Base-by-base conservation (phyloP, 2,113 vertebrate species). In the Alouatta palliata region DNA sequence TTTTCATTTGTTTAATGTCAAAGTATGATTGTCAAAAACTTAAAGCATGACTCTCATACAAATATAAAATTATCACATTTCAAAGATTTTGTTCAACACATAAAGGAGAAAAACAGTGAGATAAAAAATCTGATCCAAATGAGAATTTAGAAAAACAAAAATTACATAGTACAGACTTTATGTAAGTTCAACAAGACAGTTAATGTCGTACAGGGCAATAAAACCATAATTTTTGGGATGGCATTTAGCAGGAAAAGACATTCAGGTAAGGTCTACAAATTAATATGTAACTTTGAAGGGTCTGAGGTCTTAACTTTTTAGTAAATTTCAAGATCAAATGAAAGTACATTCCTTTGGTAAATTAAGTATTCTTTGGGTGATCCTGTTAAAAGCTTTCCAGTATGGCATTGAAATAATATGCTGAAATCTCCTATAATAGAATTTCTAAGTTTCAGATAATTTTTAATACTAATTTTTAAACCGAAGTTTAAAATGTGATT, bases 1-100 rank as follows among this genome's bases (percentile, higher is more conserved):
- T 83, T 96, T 27, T 81, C 61, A 58, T 94, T 79, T 73, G 94
- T 85, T 80, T 77, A 84, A 25, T 83, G 12, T 66, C 37, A 96
- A 87, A 82, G 19, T 43, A 81, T 84, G 92, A 71, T n/a, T 71
- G 6, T 64, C 35, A 91, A 56, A 87, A n/a, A 70, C 23, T 89
- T 70, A 70, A 94, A 95, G 30, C 1, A 75, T 3, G 10, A 80
- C 25, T 76, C 10, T 76, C 13, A 40, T 87, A 54, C 64, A 95
- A 73, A 94, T 64, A 49, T 12, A 45, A 13, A 77, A 35, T 66
- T 23, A 66, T 68, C 25, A 27, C 32, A 64, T 83, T 94, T 96
- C 52, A 93, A 87, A 73, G 2, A 68, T 35, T 30, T 83, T 94
- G n/a, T 84, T 80, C 37, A 79, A 52, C 9, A 68, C 1, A 40